A percentile compares a stretch with the other conserved stretches of the same genome.
phyloP scores from a whole-genome alignment of 2,888 invertebrate species.

The Caenorhabditis sinica region DNA sequence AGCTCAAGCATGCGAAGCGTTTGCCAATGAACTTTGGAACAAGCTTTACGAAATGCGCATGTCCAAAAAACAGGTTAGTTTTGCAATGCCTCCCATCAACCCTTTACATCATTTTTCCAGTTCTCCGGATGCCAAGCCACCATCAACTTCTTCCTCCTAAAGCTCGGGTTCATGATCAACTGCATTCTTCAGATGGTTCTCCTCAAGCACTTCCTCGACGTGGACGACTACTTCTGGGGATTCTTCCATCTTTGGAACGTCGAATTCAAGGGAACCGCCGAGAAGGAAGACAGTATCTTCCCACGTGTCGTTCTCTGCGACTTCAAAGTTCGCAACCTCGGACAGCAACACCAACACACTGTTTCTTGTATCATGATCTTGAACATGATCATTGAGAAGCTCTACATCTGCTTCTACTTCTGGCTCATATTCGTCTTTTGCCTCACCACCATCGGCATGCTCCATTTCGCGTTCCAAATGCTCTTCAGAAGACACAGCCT shows the following conservation, averaged over 20 bases:
- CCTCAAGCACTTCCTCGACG: conserved; percentile 56
- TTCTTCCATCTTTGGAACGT: conserved; percentile 63
- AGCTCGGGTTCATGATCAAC: conserved; percentile 57
- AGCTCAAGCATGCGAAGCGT: conserved; percentile 44
- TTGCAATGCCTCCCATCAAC: neutral
- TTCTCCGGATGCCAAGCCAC: conserved; percentile 50
- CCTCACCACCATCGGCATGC: conserved; percentile 46
- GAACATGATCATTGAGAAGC: conserved; percentile 65
- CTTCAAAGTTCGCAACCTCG: conserved; percentile 62
- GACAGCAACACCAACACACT: conserved; percentile 65
- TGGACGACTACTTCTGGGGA: conserved; percentile 66
- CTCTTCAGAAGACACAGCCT: conserved; percentile 64
- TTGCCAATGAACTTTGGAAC: conserved; percentile 48
- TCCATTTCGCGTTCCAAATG: conserved; percentile 58
- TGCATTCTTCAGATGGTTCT: conserved; percentile 60
- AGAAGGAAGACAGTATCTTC: conserved; percentile 63
- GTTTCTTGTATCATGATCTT: conserved; percentile 63
- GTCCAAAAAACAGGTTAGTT: neutral
- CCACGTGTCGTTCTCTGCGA: conserved; percentile 62
- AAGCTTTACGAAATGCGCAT: conserved; percentile 39
- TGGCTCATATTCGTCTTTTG: conserved; percentile 64
- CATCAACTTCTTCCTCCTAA: conserved; percentile 58
- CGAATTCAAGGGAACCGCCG: conserved; percentile 67
- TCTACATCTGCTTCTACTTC: conserved; percentile 65
- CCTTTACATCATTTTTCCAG: conserved; percentile 19